A percentile compares a stretch with the other conserved stretches of the same genome.
Evolutionary conservation across 1,140 invertebrate genomes (phyloP).

Genomic region (Bathynomus jamesi): DNA sequence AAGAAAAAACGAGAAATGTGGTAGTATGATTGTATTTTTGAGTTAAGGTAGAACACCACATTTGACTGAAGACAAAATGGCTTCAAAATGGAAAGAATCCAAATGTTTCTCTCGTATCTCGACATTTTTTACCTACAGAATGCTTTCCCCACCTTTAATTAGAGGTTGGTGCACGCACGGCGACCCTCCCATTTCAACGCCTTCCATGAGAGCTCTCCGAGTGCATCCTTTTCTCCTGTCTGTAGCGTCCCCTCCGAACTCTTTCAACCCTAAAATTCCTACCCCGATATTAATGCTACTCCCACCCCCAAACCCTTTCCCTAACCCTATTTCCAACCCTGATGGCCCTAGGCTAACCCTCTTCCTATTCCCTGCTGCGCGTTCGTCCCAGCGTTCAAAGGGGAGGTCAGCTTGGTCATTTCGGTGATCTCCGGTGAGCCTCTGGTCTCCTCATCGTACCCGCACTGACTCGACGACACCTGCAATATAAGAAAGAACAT

Average conservation of each 20-base stretch:
- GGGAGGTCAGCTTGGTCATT: background rate
- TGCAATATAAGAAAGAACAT: too few relatives aligned
- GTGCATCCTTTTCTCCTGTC: background rate
- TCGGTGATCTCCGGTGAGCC: background rate
- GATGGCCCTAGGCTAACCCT: background rate
- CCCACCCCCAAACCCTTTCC: background rate
- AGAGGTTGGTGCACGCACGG: background rate
- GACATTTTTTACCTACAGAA: too few relatives aligned
- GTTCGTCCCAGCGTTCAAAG: background rate
- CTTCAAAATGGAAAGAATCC: too few relatives aligned
- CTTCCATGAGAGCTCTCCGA: background rate
- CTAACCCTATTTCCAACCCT: background rate
- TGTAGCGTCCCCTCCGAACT: background rate
- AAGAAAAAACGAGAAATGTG: too few relatives aligned
- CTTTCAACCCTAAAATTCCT: background rate
- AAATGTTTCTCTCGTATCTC: too few relatives aligned
- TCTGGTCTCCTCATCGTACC: background rate
- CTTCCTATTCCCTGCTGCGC: background rate
- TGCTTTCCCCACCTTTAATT: background rate
- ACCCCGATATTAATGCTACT: background rate
- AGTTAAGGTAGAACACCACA: too few relatives aligned
- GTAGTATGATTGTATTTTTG: too few relatives aligned
- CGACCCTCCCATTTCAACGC: background rate
- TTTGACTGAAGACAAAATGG: too few relatives aligned
- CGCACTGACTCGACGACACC: too few relatives aligned